A percentile compares a stretch with the other conserved stretches of the same genome.
Evolutionary conservation across 2,797 vertebrate genomes (phyloP).

Genomic region (Ibycter americanus): DNA sequence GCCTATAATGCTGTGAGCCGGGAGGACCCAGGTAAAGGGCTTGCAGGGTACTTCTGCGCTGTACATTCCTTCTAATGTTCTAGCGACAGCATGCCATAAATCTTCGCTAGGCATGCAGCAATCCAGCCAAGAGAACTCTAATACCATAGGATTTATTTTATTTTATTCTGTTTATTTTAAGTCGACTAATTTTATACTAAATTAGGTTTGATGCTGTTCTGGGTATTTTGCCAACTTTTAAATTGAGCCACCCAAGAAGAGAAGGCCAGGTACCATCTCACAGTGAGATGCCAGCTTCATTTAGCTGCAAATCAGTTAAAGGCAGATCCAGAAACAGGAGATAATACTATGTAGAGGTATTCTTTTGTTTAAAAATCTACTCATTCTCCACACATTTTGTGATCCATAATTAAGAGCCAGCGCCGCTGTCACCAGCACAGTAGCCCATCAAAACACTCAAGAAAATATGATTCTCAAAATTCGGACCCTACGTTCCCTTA

Average conservation of each 20-base stretch:
- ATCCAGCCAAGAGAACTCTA: conserved; percentile 7
- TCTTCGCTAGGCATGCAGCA: not conserved
- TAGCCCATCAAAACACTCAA: not conserved
- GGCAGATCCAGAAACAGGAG: not conserved
- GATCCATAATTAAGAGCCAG: not conserved
- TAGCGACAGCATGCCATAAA: not conserved
- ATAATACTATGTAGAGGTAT: fast-evolving
- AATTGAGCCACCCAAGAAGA: conserved; percentile 25
- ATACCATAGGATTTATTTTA: conserved; percentile 38
- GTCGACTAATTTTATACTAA: conserved; percentile 16
- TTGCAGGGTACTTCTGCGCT: not conserved
- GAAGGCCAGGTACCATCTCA: not conserved
- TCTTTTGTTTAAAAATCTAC: not conserved
- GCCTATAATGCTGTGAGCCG: fast-evolving
- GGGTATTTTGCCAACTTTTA: conserved; percentile 34
- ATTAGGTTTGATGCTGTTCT: conserved; percentile 10
- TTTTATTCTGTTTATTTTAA: conserved; percentile 53
- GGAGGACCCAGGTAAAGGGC: not conserved
- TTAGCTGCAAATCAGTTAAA: not conserved
- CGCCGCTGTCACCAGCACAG: not conserved
- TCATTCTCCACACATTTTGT: fast-evolving
- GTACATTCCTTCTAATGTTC: not conserved
- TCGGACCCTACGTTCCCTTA: not conserved
- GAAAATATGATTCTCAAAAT: not conserved
- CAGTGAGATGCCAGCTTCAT: not conserved